Evolutionary conservation across 2,113 vertebrate genomes (phyloP).

Genomic region (Scolopax mira): DNA sequence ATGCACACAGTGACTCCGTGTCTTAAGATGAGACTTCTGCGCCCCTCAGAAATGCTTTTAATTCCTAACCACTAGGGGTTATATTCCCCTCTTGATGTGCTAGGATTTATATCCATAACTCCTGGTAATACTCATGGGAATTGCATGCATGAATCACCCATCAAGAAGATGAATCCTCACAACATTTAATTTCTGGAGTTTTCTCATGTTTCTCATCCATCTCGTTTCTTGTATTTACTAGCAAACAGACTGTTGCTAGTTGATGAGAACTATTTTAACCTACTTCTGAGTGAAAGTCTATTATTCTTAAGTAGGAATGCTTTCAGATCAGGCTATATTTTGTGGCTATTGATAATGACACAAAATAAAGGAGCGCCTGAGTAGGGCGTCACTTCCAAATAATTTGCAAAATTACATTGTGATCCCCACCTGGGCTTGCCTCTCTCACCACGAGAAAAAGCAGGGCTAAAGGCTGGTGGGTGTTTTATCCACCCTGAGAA

Average conservation of each 20-base stretch:
- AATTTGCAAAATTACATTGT: background rate
- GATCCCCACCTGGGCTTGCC: background rate
- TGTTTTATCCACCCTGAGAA: background rate
- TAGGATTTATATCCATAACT: slow-evolving; percentile 23
- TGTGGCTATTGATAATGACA: background rate
- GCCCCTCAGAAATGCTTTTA: slow-evolving; percentile 40
- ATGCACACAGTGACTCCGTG: background rate
- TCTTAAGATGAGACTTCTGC: slow-evolving; percentile 14
- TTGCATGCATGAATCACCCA: slow-evolving; percentile 7
- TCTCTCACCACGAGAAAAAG: background rate
- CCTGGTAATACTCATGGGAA: slow-evolving; percentile 30
- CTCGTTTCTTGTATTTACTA: background rate
- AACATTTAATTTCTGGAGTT: background rate
- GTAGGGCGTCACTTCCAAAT: background rate
- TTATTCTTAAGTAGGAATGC: background rate
- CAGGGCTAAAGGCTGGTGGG: background rate
- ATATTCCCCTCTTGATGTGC: slow-evolving; percentile 16
- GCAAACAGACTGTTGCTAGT: background rate
- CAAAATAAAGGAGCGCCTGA: background rate
- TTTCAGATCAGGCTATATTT: background rate
- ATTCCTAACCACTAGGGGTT: slow-evolving; percentile 32
- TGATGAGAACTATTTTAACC: background rate
- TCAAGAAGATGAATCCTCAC: background rate
- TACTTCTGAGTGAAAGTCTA: background rate
- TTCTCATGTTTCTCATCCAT: background rate